phyloP scores from a whole-genome alignment of 2,797 vertebrate species.

The Fistularia tabacaria region DNA sequence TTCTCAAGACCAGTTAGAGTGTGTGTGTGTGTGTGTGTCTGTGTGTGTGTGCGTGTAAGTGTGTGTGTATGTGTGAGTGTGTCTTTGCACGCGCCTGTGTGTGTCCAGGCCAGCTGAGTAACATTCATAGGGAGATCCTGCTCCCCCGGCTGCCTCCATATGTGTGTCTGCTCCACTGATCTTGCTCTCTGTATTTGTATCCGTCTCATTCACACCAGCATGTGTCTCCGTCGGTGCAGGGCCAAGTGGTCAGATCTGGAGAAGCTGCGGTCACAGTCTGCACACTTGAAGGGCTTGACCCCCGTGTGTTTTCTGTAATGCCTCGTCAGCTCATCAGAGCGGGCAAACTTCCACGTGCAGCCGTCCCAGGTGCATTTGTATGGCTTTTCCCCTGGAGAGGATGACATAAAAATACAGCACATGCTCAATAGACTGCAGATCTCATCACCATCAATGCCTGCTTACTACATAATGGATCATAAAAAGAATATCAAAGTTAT shows the following conservation, averaged over 20 bases:
- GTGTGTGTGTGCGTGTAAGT: constrained; percentile 13
- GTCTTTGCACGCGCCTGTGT: constrained; percentile 1
- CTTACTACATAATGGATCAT: too few relatives aligned
- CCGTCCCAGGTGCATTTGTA: constrained; percentile 99
- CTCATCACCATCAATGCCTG: neutral
- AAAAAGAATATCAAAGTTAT: too few relatives aligned
- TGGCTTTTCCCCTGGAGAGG: constrained; percentile 91
- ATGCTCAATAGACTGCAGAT: neutral
- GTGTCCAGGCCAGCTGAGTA: constrained; percentile 91
- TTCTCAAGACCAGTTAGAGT: constrained; percentile 53
- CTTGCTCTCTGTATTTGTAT: constrained; percentile 10
- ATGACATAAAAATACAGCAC: constrained; percentile 3
- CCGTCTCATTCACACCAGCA: constrained; percentile 87
- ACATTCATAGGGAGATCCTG: constrained; percentile 86
- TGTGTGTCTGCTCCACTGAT: constrained; percentile 18
- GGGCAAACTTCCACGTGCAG: constrained; percentile 99
- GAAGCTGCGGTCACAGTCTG: constrained; percentile 99
- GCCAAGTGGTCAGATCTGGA: constrained; percentile 98
- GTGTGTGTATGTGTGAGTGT: constrained; percentile 5
- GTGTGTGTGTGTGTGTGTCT: constrained; percentile 34
- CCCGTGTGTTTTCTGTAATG: constrained; percentile 99
- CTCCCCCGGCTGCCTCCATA: constrained; percentile 71
- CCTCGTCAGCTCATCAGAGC: constrained; percentile 97
- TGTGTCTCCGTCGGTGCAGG: constrained; percentile 95
- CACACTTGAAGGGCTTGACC: constrained; percentile 99